Evolutionary conservation across 1,140 invertebrate species (phyloP).

Genomic region (Rhagoletis pomonella): DNA sequence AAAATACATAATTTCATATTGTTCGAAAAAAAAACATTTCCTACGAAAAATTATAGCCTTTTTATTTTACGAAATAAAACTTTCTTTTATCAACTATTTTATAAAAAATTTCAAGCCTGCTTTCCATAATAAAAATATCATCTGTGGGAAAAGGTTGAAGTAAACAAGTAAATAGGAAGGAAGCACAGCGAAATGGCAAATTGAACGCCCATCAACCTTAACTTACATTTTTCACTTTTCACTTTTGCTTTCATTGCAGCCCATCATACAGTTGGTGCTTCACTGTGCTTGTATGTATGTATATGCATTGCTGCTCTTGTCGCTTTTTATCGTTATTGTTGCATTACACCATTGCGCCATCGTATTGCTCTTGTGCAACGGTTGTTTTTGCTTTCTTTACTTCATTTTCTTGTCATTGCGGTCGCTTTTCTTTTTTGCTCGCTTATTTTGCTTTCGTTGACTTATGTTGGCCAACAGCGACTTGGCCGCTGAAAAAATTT

Average conservation of each 20-base stretch:
- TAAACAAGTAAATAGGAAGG: not conserved
- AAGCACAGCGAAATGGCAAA: not conserved
- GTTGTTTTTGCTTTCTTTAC: conserved; percentile 25
- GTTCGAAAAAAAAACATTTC: too few relatives aligned
- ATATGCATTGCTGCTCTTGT: too few relatives aligned
- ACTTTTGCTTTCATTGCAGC: conserved; percentile 37
- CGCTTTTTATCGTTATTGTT: not conserved
- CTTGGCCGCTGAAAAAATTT: not conserved
- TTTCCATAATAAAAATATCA: too few relatives aligned
- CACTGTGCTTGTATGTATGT: not conserved
- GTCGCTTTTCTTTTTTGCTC: conserved; percentile 32
- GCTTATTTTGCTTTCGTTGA: not conserved
- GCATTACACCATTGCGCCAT: conserved; percentile 15
- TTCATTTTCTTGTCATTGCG: conserved; percentile 33
- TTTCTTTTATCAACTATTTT: too few relatives aligned
- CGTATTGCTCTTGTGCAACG: not conserved
- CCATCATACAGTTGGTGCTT: conserved; percentile 1
- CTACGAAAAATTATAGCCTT: too few relatives aligned
- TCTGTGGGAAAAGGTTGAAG: too few relatives aligned
- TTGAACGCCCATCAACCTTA: conserved; percentile 41
- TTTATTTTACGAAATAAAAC: too few relatives aligned
- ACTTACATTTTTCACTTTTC: conserved; percentile 53
- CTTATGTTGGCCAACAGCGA: not conserved
- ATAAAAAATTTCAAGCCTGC: too few relatives aligned
- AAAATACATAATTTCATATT: too few relatives aligned